A percentile compares a stretch with the other conserved stretches of the same genome.
These are phyloP conservation scores for Mirounga angustirostris DNA, from an alignment of 2,113 vertebrate species.

Conservation along the genomic window DNA sequence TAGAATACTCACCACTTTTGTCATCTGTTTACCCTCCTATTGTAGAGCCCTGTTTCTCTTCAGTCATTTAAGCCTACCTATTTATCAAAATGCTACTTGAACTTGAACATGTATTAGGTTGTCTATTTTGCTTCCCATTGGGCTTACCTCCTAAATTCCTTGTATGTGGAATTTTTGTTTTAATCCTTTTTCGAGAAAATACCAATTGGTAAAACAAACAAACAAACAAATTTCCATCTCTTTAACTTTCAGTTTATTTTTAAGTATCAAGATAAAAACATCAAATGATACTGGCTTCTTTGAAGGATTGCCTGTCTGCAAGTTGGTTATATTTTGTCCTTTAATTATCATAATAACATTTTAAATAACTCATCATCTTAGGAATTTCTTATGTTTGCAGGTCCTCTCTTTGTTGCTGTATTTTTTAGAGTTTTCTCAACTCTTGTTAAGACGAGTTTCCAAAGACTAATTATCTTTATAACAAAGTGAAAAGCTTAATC, in stretches of 20 bases:
- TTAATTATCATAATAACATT: background rate
- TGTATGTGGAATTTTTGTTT: constrained; percentile 10
- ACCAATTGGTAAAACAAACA: background rate
- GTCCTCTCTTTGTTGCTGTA: background rate
- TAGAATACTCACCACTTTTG: background rate
- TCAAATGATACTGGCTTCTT: background rate
- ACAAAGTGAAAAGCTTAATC: background rate
- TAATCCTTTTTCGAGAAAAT: constrained; percentile 13
- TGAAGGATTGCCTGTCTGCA: background rate
- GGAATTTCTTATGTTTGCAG: background rate
- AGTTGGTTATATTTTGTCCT: background rate
- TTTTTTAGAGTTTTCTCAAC: background rate
- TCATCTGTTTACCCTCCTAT: background rate
- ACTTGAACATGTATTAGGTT: background rate
- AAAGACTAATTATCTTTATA: background rate
- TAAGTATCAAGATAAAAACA: background rate
- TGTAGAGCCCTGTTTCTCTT: background rate
- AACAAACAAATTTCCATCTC: background rate
- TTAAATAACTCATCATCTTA: background rate
- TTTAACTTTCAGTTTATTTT: background rate
- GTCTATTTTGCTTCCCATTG: background rate
- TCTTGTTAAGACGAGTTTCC: background rate
- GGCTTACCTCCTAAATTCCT: background rate
- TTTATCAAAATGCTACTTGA: background rate
- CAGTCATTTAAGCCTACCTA: background rate